Conservation (phyloP, 2,797 vertebrate genomes). For the Synanceia verrucosa region DNA sequence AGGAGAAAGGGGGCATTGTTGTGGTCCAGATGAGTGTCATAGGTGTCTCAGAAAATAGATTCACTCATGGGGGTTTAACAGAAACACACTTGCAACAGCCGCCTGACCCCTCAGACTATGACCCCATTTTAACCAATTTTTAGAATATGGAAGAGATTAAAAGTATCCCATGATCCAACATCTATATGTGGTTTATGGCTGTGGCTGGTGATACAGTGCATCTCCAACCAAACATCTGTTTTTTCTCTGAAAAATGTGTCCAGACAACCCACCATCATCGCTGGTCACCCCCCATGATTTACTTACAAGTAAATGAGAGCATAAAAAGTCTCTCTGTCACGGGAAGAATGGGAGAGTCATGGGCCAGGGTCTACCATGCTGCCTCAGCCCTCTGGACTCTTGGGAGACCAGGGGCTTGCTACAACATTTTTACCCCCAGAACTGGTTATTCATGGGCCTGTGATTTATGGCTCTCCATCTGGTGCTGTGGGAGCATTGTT, state of each 20-base stretch:
- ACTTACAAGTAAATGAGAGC: slow-evolving; percentile 46
- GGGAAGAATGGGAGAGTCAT: slow-evolving; percentile 50
- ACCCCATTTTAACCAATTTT: slow-evolving; percentile 27
- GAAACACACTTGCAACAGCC: slow-evolving; percentile 64
- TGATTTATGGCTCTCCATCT: slow-evolving; percentile 73
- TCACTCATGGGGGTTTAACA: slow-evolving; percentile 68
- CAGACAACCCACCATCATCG: slow-evolving; percentile 32
- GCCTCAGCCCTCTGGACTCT: slow-evolving; percentile 30
- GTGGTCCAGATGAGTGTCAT: slow-evolving; percentile 71
- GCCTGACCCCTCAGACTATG: slow-evolving; percentile 49
- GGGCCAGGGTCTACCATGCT: slow-evolving; percentile 13
- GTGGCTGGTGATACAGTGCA: not conserved
- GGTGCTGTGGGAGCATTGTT: slow-evolving; percentile 51
- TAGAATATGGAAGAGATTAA: slow-evolving; percentile 43
- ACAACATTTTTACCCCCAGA: slow-evolving; percentile 35
- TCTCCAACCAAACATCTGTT: slow-evolving; percentile 50
- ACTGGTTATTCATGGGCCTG: slow-evolving; percentile 37
- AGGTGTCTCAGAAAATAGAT: slow-evolving; percentile 72
- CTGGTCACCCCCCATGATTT: slow-evolving; percentile 54
- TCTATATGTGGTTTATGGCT: slow-evolving; percentile 12
- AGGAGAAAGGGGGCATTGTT: slow-evolving; percentile 83
- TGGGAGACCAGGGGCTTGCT: slow-evolving; percentile 17
- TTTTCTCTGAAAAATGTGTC: slow-evolving; percentile 31
- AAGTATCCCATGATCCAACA: slow-evolving; percentile 45
- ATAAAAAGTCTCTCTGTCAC: slow-evolving; percentile 44